Conservation (phyloP, 53 echinoderm and acorn worm genomes). For the Paracentrotus lividus region DNA sequence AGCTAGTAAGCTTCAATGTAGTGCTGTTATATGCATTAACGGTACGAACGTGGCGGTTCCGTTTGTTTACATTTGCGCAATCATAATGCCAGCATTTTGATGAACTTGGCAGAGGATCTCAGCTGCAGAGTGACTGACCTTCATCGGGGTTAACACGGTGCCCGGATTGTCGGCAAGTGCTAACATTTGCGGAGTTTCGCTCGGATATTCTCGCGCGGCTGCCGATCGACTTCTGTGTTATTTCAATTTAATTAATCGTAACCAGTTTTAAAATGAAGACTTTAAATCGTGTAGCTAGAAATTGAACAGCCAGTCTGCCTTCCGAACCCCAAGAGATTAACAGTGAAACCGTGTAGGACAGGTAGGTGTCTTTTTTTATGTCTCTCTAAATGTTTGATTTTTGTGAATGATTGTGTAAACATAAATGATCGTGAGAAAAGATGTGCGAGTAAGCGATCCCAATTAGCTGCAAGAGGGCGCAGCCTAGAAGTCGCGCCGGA, state of each 20-base stretch:
- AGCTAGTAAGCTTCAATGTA: no score
- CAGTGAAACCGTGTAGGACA: not conserved
- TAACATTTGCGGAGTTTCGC: not conserved
- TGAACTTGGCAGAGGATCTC: conserved; percentile 7
- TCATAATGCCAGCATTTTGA: conserved; percentile 36
- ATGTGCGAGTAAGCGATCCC: not conserved
- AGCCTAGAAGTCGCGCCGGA: not conserved
- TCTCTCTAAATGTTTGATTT: not conserved
- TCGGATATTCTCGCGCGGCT: not conserved
- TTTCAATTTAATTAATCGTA: not conserved
- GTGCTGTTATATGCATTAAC: not conserved
- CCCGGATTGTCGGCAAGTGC: not conserved
- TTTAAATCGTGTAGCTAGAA: not conserved
- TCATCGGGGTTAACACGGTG: not conserved
- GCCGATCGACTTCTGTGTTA: not conserved
- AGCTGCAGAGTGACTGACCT: not conserved
- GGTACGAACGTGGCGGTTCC: not conserved
- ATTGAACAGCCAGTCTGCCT: not conserved
- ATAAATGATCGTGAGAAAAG: not conserved
- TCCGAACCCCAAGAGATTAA: not conserved
- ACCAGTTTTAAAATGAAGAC: not conserved
- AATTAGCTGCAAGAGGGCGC: no score
- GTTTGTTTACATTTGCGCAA: conserved; percentile 38
- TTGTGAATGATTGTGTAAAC: not conserved
- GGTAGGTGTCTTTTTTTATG: not conserved